Conservation (phyloP, 2,888 invertebrate genomes). For the Gerosis bhagava region DNA sequence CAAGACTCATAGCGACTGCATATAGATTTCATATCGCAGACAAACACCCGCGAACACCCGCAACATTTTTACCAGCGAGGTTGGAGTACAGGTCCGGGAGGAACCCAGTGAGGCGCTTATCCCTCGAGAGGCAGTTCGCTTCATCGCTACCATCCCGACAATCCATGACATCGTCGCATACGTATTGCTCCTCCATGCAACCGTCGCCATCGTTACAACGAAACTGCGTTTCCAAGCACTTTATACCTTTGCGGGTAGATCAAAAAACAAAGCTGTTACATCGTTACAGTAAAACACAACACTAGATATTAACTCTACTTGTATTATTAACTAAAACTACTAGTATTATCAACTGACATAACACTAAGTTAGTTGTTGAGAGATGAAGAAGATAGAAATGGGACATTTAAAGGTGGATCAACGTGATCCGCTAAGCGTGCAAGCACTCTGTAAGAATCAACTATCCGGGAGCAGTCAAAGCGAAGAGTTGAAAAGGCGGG, state of each 20-base stretch:
- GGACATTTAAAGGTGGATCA: slow-evolving; percentile 1
- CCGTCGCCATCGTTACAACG: slow-evolving; percentile 81
- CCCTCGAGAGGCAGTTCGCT: slow-evolving; percentile 75
- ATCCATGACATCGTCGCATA: slow-evolving; percentile 83
- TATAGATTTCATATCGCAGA: slow-evolving; percentile 35
- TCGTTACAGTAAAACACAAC: slow-evolving; percentile 5
- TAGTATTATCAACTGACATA: slow-evolving; percentile 4
- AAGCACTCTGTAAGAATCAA: slow-evolving; percentile 16
- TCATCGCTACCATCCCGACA: slow-evolving; percentile 86
- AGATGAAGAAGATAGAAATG: slow-evolving; percentile 25
- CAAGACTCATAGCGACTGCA: slow-evolving; percentile 25
- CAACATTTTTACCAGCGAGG: slow-evolving; percentile 47
- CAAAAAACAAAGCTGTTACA: slow-evolving; percentile 35
- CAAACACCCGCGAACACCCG: slow-evolving; percentile 56
- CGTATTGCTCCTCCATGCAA: slow-evolving; percentile 80
- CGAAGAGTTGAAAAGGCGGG: slow-evolving; percentile 34
- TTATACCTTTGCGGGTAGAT: slow-evolving; percentile 53
- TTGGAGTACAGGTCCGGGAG: slow-evolving; percentile 27
- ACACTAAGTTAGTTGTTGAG: slow-evolving; percentile 7
- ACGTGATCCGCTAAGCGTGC: slow-evolving; percentile 28
- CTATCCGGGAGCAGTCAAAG: slow-evolving; percentile 24
- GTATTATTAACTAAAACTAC: slow-evolving; percentile 16
- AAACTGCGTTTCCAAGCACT: slow-evolving; percentile 69
- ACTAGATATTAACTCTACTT: too few species aligned
- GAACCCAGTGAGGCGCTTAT: slow-evolving; percentile 54